These are phyloP conservation scores for Oligia strigilis DNA, from an alignment of 2,888 invertebrate genomes.

Conservation along the genomic window DNA sequence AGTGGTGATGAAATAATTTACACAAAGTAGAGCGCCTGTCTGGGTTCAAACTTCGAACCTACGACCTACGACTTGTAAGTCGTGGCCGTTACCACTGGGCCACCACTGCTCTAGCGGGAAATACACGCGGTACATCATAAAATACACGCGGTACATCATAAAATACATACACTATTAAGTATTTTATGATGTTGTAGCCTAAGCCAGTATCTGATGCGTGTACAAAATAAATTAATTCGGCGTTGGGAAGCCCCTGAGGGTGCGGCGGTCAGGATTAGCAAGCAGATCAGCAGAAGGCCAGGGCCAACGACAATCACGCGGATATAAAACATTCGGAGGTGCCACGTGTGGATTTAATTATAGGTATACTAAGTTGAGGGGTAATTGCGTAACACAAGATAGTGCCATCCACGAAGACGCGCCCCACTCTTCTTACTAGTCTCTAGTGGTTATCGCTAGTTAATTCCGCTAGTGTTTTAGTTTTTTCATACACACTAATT, in stretches of 20 bases:
- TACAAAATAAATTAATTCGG: conserved; percentile 37
- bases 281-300: conserved; percentile 35
- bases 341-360: conserved; percentile 28
- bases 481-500: too few species aligned
- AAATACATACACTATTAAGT: neutral
- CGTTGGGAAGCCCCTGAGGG: conserved; percentile 45
- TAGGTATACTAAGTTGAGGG: neutral
- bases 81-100: too few species aligned
- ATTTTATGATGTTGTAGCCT: neutral
- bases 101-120: neutral
- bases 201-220: conserved; percentile 1
- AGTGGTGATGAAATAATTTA: too few species aligned
- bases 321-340: conserved; percentile 34
- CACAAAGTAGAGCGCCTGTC: too few species aligned
- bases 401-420: too few species aligned
- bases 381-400: too few species aligned
- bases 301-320: conserved; percentile 26
- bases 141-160: neutral
- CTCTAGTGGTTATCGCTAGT: too few species aligned
- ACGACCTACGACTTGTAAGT: too few species aligned
- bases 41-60: too few species aligned
- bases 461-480: too few species aligned
- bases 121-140: neutral
- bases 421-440: too few species aligned
- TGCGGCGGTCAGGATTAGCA: conserved; percentile 42